phyloP scores from a whole-genome alignment of 1,140 invertebrate species.

The Drosophila erecta region DNA sequence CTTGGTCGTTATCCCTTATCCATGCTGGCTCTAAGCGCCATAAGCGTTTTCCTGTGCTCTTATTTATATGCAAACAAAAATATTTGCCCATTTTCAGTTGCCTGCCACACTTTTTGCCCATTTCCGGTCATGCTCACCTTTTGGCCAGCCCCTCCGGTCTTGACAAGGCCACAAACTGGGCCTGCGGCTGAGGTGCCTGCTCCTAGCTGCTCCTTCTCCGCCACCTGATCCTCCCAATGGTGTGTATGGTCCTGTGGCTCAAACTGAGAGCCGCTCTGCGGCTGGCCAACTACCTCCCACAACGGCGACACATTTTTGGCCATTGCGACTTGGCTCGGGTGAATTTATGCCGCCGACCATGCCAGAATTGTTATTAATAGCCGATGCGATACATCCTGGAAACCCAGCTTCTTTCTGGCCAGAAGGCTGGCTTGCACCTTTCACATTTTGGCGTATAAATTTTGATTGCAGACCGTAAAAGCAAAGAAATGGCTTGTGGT shows the following conservation, averaged over 20 bases:
- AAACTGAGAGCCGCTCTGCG: neutral
- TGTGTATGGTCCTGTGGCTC: constrained; percentile 15
- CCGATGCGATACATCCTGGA: constrained; percentile 47
- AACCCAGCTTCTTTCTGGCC: neutral
- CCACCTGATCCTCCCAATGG: neutral
- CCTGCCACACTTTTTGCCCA: constrained; percentile 31
- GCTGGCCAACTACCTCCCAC: constrained; percentile 18
- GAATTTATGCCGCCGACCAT: constrained; percentile 37
- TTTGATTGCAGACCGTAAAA: constrained; percentile 55
- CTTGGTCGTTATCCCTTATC: constrained; percentile 14
- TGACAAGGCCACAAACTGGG: constrained; percentile 33
- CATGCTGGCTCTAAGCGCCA: constrained; percentile 12
- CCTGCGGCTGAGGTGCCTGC: constrained; percentile 10
- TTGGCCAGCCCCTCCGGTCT: neutral
- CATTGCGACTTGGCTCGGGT: constrained; percentile 3
- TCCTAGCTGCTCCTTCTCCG: neutral
- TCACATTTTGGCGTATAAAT: constrained; percentile 49
- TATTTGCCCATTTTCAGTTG: constrained; percentile 38
- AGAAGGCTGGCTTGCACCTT: constrained; percentile 3
- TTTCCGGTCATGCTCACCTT: constrained; percentile 14
- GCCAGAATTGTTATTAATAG: constrained; percentile 63
- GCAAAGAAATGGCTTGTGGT: constrained; percentile 44
- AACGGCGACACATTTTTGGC: constrained; percentile 22
- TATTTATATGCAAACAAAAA: constrained; percentile 35
- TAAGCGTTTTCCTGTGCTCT: constrained; percentile 30